Evolutionary conservation across 2,113 vertebrate genomes (phyloP).

Genomic region (Terrapene triunguis): DNA sequence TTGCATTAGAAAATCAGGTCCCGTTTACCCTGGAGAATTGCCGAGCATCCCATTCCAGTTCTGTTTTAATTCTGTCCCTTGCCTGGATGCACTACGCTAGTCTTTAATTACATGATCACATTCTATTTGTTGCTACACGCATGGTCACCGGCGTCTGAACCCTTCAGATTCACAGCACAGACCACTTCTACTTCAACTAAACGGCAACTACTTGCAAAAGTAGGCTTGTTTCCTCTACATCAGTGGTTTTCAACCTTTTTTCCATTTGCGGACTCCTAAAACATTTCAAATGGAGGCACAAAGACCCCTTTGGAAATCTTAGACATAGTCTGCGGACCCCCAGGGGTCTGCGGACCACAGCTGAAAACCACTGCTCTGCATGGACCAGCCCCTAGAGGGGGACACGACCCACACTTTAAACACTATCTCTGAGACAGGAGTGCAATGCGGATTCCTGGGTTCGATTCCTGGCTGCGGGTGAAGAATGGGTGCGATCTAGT

Average conservation of each 20-base stretch:
- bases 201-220: neutral
- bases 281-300: neutral
- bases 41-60: neutral
- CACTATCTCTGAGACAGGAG: neutral
- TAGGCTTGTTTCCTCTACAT: neutral
- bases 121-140: neutral
- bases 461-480: neutral
- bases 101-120: neutral
- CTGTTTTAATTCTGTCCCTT: neutral
- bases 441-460: neutral
- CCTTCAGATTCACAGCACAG: neutral
- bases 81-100: neutral
- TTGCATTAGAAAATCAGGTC: neutral
- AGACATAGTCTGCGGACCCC: neutral
- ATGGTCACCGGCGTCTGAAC: neutral
- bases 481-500: neutral
- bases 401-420: neutral
- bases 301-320: neutral
- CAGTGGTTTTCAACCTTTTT: neutral
- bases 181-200: neutral
- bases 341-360: neutral
- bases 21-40: neutral
- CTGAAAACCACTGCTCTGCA: neutral
- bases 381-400: neutral
- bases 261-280: neutral